A percentile compares a stretch with the other conserved stretches of the same genome.
Conservation (phyloP, 2,797 vertebrate genomes). For the Setipinna tenuifilis region DNA sequence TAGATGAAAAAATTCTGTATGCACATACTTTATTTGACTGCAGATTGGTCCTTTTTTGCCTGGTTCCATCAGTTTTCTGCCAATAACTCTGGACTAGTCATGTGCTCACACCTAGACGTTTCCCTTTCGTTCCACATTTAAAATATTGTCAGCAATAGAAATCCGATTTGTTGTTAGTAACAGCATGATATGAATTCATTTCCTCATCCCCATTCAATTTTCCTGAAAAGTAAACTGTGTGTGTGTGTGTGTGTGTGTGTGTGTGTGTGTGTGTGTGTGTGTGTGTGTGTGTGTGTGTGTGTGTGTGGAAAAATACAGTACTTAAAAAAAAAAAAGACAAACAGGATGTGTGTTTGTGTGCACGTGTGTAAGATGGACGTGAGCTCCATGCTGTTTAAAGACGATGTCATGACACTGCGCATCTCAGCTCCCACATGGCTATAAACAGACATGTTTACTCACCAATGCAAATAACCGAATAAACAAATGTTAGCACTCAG, state of each 20-base stretch:
- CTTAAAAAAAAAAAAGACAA: not conserved
- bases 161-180: not conserved
- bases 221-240: not conserved
- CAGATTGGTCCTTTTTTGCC: not conserved
- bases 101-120: not conserved
- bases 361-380: not conserved
- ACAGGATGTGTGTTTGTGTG: slow-evolving; percentile 2
- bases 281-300: slow-evolving; percentile 1
- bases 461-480: slow-evolving; percentile 15
- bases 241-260: not conserved
- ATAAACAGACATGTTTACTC: slow-evolving; percentile 8
- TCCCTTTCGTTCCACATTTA: not conserved
- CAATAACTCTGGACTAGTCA: not conserved
- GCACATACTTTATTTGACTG: not conserved
- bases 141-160: not conserved
- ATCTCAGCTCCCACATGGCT: not conserved
- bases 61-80: not conserved
- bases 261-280: not conserved
- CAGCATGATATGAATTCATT: not conserved
- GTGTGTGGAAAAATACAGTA: not conserved
- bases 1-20: not conserved
- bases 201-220: not conserved
- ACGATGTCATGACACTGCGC: not conserved
- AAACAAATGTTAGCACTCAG: not conserved
- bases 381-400: not conserved